Base-by-base conservation (phyloP, 2,113 vertebrate genomes). In the Solenodon paradoxus region DNA sequence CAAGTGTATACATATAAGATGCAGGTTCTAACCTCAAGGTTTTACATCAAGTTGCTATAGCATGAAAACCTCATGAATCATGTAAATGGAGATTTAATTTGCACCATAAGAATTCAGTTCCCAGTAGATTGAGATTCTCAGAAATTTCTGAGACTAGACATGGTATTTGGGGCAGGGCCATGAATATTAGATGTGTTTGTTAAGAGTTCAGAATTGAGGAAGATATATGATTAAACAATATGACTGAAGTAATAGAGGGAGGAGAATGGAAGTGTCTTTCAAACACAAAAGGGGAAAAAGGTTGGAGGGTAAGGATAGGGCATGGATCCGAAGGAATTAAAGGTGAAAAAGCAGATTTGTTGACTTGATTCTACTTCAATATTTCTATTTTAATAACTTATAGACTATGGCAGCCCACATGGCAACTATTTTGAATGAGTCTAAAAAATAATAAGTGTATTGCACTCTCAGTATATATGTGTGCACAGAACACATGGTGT, bases 61-160 rank as follows among this genome's bases (percentile, higher is more conserved):
- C 22, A n/a, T 66, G 22, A 78, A 59, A 68, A 63, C 24, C 51
- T 40, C 30, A 59, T 47, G 11, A 45, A 53, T 88, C 59, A 82
- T 63, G 79, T 84, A 42, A 84, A 53, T 35, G 28, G 5, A 16
- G 49, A 74, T 79, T 95, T 95, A 87, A 82, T 42, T 87, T 57
- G 61, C 7, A 28, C 45, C 8, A 3, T 55, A 84, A 92, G 57
- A 63, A 53, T 59, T 84, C 55, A 69, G 26, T 35, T 80, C 24
- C 35, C 15, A 24, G 30, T 28, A 42, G n/a, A 69, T 17, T 15
- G 47, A 81, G 45, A 69, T 9, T 38, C 35, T 81, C 61, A 68
- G 66, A 63, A 61, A 87, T 13, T 24, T 74, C 69, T 74, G 20
- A 88, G 64, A 2, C 64, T n/a, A 85, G 32, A n/a, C n/a, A n/a